Conservation (phyloP, 2,113 vertebrate genomes). For the Siphamia tubifer region DNA sequence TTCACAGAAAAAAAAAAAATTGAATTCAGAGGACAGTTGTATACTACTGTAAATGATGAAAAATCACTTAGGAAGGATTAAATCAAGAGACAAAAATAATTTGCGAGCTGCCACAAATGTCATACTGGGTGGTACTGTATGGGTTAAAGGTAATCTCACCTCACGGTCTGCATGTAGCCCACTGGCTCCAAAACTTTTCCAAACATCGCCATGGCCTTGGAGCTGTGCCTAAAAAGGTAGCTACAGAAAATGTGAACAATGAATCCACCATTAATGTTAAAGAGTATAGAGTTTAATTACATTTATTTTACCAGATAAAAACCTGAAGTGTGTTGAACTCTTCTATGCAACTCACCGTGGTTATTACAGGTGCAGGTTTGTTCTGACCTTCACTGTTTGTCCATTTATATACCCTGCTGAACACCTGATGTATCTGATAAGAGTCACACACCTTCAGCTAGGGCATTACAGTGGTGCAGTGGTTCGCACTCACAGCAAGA, state of each 20-base stretch:
- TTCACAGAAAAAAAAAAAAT: too few relatives aligned
- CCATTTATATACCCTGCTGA: constrained; percentile 47
- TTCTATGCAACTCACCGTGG: constrained; percentile 18
- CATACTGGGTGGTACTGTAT: too few relatives aligned
- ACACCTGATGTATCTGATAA: constrained; percentile 53
- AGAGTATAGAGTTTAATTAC: background rate
- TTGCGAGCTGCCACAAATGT: too few relatives aligned
- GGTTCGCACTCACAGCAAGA: too few relatives aligned
- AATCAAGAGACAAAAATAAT: too few relatives aligned
- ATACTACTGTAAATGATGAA: too few relatives aligned
- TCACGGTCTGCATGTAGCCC: constrained; percentile 76
- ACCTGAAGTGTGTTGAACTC: background rate
- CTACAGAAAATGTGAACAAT: background rate
- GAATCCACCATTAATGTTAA: background rate
- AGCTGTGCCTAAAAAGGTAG: background rate
- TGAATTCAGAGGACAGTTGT: too few relatives aligned
- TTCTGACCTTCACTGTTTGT: constrained; percentile 49
- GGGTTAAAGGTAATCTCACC: constrained; percentile 15
- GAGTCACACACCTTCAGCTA: background rate
- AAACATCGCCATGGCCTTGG: constrained; percentile 69
- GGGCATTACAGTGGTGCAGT: background rate
- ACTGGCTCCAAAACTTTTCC: constrained; percentile 77
- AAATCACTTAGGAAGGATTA: too few relatives aligned
- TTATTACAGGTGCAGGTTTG: background rate
- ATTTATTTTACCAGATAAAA: background rate